Conservation (phyloP, 2,888 invertebrate genomes). For the Hemaris fuciformis region DNA sequence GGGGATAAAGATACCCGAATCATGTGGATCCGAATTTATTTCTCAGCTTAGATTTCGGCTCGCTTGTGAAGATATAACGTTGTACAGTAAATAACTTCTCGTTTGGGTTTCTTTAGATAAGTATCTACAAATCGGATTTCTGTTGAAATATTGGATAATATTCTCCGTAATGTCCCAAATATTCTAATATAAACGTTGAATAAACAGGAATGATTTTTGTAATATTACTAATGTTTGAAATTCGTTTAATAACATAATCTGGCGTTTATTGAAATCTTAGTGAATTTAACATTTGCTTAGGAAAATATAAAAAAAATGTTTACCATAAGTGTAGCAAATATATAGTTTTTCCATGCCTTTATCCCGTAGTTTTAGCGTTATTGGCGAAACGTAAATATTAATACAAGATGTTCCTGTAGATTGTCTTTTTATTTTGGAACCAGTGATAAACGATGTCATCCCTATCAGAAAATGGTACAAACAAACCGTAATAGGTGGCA, state of each 20-base stretch:
- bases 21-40: slow-evolving; percentile 20
- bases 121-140: slow-evolving; percentile 16
- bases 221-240: not conserved
- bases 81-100: slow-evolving; percentile 19
- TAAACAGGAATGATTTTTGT: not conserved
- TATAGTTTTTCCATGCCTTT: too few relatives aligned
- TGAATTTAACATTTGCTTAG: too few relatives aligned
- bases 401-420: too few relatives aligned
- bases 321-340: too few relatives aligned
- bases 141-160: slow-evolving; percentile 12
- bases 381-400: too few relatives aligned
- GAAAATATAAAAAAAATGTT: too few relatives aligned
- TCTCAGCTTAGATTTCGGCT: slow-evolving; percentile 19
- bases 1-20: slow-evolving; percentile 17
- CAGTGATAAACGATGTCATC: too few relatives aligned
- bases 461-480: too few relatives aligned
- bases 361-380: too few relatives aligned
- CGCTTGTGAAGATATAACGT: slow-evolving; percentile 17
- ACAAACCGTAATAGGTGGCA: too few relatives aligned
- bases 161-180: not conserved
- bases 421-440: too few relatives aligned
- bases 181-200: not conserved
- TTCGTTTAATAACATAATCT: not conserved
- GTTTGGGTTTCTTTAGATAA: slow-evolving; percentile 12
- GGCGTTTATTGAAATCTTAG: not conserved